Evolutionary conservation across 1,140 invertebrate species (phyloP).

Genomic region (Drosophila elegans): DNA sequence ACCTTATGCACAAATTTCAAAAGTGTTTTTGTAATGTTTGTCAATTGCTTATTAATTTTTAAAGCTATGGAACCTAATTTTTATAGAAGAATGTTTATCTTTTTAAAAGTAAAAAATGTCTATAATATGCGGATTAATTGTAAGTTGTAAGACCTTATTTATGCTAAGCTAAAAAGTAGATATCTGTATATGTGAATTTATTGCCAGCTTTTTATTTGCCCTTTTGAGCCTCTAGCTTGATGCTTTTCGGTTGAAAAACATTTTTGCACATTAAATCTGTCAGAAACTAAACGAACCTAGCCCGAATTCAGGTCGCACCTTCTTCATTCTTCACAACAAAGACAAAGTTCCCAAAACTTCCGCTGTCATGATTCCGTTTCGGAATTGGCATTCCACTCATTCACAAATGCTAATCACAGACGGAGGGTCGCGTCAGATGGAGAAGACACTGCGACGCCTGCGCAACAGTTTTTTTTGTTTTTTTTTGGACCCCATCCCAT

Average conservation of each 20-base stretch:
- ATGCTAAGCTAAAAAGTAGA: no score
- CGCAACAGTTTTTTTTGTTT: constrained; percentile 31
- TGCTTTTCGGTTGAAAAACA: neutral
- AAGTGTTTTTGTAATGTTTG: no score
- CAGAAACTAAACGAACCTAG: constrained; percentile 6
- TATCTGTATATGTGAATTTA: neutral
- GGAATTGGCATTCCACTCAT: constrained; percentile 44
- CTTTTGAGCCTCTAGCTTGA: neutral
- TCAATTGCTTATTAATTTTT: no score
- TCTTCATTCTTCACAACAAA: constrained; percentile 38
- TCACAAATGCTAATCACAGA: constrained; percentile 56
- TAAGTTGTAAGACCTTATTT: no score
- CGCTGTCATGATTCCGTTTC: constrained; percentile 57
- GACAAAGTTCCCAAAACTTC: constrained; percentile 49
- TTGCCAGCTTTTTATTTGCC: neutral
- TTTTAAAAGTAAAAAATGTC: no score
- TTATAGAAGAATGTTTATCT: no score
- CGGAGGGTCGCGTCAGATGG: constrained; percentile 12
- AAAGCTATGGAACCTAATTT: no score
- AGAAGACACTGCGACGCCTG: constrained; percentile 56
- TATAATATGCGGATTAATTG: no score
- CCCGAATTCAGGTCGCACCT: constrained; percentile 23
- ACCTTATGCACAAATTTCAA: no score
- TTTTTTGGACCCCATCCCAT: neutral
- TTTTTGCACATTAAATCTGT: neutral